Conservation (phyloP, 2,888 invertebrate genomes). For the Coleophora deauratella region DNA sequence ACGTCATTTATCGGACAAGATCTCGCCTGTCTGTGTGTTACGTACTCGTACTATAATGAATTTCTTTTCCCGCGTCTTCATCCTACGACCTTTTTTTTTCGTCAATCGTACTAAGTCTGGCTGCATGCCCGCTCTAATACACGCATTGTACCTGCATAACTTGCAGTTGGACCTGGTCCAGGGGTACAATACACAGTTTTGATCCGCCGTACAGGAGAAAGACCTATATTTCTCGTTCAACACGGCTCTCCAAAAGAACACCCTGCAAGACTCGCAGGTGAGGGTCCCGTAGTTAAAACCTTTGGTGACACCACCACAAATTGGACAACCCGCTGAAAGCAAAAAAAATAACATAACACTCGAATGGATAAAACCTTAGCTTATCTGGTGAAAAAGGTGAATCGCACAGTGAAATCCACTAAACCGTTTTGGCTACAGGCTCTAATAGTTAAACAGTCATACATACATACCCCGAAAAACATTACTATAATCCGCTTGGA, state of each 20-base stretch:
- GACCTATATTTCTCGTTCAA: conserved; percentile 11
- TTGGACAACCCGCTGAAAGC: conserved; percentile 22
- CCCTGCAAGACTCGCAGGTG: conserved; percentile 42
- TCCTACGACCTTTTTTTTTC: conserved; percentile 12
- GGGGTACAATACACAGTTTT: conserved; percentile 17
- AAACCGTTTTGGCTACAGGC: too few species aligned
- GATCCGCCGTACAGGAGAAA: conserved; percentile 15
- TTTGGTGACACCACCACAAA: conserved; percentile 29
- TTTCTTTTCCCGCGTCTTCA: too few species aligned
- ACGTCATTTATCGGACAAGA: too few species aligned
- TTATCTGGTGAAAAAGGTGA: too few species aligned
- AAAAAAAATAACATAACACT: too few species aligned
- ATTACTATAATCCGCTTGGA: too few species aligned
- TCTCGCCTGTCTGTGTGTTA: too few species aligned
- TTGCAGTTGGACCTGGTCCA: conserved; percentile 20
- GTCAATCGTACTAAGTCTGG: conserved; percentile 18
- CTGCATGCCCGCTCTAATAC: conserved; percentile 33
- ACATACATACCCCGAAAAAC: too few species aligned
- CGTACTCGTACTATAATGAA: too few species aligned
- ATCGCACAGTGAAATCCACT: too few species aligned
- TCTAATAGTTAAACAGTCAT: too few species aligned
- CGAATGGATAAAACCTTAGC: too few species aligned
- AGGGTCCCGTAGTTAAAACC: conserved; percentile 36
- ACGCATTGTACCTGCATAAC: conserved; percentile 32
- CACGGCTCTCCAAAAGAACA: conserved; percentile 37